Base-by-base conservation (phyloP, 2,797 vertebrate genomes). In the Hydrolagus colliei region DNA sequence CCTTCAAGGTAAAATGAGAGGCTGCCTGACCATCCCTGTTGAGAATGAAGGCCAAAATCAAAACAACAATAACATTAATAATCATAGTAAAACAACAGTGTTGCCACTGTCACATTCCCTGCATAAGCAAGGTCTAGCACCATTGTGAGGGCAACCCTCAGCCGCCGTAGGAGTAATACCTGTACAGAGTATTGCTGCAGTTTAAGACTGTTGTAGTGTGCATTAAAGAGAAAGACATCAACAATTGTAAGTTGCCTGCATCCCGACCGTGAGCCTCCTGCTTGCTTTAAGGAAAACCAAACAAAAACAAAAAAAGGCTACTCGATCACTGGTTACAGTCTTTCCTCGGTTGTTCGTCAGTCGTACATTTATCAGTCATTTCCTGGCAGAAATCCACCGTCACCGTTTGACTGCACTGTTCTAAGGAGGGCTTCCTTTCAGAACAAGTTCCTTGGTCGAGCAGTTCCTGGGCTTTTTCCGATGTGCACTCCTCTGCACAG, bases 171-270 rank as follows among this genome's bases (percentile, higher is more conserved):
- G 94, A 95, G 94, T 94, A 95, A 94, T 95, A 96, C 95, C 96
- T 95, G 92, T 91, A 95, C 93, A 90, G 96, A 96, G 96, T 98
- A 99, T 98, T 99, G 97, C 96, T 98, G 97, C 96, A 94, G 92
- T 94, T 84, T 97, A 96, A 99, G 97, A 98, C 97, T 94, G 95
- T 96, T 97, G 97, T 99, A 98, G 98, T 99, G 98, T 99, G 96
- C 94, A 97, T 96, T 93, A 94, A 94, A 91, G 92, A 88, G 32
- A 88, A 88, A 87, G 89, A 90, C 87, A 88, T 86, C 91, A 92
- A 92, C 92, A 92, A 94, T 93, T 92, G 93, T 94, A 92, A 93
- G 93, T 95, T 94, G 95, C 95, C 95, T 94, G 95, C 93, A 94
- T 95, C 95, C 92, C 88, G 89, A 93, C 92, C 93, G 91, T 88